Evolutionary conservation across 1,140 invertebrate genomes (phyloP), one percentile per base, ranked within the genome.

Genomic region (Rhynchophorus ferrugineus): DNA sequence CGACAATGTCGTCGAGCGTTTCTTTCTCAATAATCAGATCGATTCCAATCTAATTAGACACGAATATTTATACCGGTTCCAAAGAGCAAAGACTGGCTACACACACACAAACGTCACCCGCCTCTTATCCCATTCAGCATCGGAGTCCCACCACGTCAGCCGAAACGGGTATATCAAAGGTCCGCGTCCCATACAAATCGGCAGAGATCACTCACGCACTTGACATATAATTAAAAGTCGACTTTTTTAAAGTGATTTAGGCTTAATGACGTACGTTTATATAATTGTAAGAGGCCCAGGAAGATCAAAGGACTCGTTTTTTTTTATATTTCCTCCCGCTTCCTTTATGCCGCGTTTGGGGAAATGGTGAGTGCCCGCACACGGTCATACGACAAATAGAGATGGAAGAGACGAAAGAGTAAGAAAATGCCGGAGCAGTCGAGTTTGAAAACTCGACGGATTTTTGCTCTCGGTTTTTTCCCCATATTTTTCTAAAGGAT

Each of bases 141-240:
- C n/a, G n/a, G n/a, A n/a, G n/a, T n/a, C n/a, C n/a, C n/a, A n/a
- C n/a, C n/a, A n/a, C n/a, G n/a, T n/a, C n/a, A n/a, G n/a, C n/a
- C 2, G 21, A 21, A 43, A 43, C 6, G 13, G 14, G 5, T 9
- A 11, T 43, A 17, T 49, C 36, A 49, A 49, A 49, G 38, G 24
- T 19, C 37, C 29, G 20, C 47, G 46, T 20, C 41, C 37, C 44
- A 50, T 56, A 34, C 42, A 56, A 56, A 56, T 56, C 54, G 54
- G 48, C 48, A 43, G 8, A 46, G 48, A 45, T 50, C 54, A 50
- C 38, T 46, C n/a, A 36, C 45, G 46, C 9, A 56, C 48, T 56
- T 44, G 48, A 47, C 48, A 50, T 47, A 56, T 56, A 56, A 56
- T 56, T 56, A 56, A 51, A 34, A 49, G 47, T 56, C 46, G 49